phyloP scores from a whole-genome alignment of 92 coral and sea anemone genomes.

The Siderastrea siderea region DNA sequence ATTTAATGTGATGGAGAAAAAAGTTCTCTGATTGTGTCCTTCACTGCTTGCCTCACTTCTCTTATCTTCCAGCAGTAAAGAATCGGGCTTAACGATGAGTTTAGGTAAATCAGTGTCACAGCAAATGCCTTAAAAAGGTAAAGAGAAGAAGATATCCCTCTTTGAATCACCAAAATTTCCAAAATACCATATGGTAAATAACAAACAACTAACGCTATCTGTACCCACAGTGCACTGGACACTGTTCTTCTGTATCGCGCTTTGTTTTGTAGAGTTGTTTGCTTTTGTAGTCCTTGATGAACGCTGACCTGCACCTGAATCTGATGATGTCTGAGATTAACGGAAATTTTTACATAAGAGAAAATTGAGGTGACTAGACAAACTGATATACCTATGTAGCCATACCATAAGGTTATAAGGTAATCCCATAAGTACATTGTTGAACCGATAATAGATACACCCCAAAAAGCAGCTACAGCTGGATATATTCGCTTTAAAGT shows the following conservation, averaged over 20 bases:
- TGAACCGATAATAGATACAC: background rate
- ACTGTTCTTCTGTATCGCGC: conserved; percentile 22
- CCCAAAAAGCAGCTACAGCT: background rate
- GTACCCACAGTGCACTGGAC: background rate
- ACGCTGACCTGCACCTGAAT: background rate
- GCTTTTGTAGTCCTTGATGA: background rate
- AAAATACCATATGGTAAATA: background rate
- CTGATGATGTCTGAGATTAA: background rate
- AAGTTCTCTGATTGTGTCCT: background rate
- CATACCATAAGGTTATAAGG: background rate
- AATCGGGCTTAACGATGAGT: background rate
- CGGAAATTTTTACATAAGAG: background rate
- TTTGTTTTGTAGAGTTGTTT: background rate
- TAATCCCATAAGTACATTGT: background rate
- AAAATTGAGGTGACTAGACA: background rate
- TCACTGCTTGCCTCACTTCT: background rate
- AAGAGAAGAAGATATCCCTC: background rate
- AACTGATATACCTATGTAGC: background rate
- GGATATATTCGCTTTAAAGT: background rate
- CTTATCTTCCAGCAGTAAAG: background rate
- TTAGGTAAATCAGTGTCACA: background rate
- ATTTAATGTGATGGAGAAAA: too few relatives aligned
- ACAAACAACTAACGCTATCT: conserved; percentile 1
- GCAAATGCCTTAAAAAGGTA: background rate
- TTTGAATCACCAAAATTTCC: background rate